A percentile compares a stretch with the other conserved stretches of the same genome.
Evolutionary conservation across 2,797 vertebrate genomes (phyloP).

Genomic region (Macropodus opercularis): DNA sequence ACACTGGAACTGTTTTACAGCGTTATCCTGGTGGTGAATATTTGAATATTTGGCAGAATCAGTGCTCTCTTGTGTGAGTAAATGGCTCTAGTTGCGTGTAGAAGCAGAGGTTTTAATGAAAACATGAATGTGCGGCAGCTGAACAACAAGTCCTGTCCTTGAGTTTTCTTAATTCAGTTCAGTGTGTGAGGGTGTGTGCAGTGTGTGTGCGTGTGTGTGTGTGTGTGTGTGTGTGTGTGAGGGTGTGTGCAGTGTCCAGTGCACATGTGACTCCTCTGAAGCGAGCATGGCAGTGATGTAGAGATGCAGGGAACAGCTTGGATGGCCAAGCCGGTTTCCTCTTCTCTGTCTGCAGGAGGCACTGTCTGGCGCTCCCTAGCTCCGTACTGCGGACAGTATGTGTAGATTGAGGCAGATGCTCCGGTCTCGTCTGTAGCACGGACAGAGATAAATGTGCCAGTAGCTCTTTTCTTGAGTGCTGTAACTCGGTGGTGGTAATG

Average conservation of each 20-base stretch:
- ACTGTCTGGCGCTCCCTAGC: constrained; percentile 46
- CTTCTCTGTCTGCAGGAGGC: constrained; percentile 53
- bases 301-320: constrained; percentile 51
- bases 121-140: background rate
- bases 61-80: background rate
- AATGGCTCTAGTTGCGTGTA: constrained; percentile 7
- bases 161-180: constrained; percentile 11
- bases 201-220: constrained; percentile 9
- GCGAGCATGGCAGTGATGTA: constrained; percentile 10
- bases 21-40: background rate
- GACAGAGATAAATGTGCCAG: constrained; percentile 66
- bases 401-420: constrained; percentile 63
- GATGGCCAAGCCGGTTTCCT: constrained; percentile 48
- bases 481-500: constrained; percentile 20
- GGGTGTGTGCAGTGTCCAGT: constrained; percentile 13
- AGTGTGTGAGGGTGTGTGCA: too few relatives aligned
- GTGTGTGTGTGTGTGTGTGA: background rate
- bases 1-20: too few relatives aligned
- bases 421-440: constrained; percentile 32
- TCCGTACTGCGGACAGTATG: constrained; percentile 50
- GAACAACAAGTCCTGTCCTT: constrained; percentile 2
- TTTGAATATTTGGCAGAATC: constrained; percentile 4
- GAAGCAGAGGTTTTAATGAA: constrained; percentile 12
- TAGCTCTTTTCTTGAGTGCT: constrained; percentile 28
- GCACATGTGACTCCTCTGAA: constrained; percentile 2